A percentile compares a stretch with the other conserved stretches of the same genome.
phyloP scores from a whole-genome alignment of 2,797 vertebrate genomes.

The Tapera naevia region DNA sequence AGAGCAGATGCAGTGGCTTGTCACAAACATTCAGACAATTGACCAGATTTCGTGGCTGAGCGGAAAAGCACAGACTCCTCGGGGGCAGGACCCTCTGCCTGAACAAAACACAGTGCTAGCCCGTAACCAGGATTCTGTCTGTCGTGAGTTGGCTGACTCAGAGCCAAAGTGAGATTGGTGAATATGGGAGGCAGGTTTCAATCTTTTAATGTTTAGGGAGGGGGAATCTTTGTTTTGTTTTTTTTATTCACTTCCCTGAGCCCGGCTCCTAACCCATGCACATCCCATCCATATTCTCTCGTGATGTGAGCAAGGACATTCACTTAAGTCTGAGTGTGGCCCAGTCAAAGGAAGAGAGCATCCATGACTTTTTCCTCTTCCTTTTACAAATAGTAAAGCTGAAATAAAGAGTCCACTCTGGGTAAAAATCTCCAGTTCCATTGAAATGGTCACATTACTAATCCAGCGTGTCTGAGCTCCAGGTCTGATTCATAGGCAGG shows the following conservation, averaged over 20 bases:
- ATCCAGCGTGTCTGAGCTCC: constrained; percentile 13
- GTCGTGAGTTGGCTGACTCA: constrained; percentile 76
- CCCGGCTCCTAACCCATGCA: constrained; percentile 60
- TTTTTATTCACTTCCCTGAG: constrained; percentile 65
- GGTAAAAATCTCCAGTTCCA: constrained; percentile 74
- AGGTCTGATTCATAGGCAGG: not conserved
- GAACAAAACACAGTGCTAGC: constrained; percentile 75
- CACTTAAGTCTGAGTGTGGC: constrained; percentile 61
- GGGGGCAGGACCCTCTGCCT: constrained; percentile 77
- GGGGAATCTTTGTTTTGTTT: constrained; percentile 50
- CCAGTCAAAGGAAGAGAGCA: constrained; percentile 67
- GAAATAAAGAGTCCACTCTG: constrained; percentile 79
- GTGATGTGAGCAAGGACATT: constrained; percentile 68
- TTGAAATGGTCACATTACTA: constrained; percentile 69
- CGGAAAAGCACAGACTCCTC: constrained; percentile 73
- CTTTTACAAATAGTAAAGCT: constrained; percentile 72
- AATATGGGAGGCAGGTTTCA: constrained; percentile 72
- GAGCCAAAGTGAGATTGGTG: constrained; percentile 78
- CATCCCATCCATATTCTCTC: constrained; percentile 70
- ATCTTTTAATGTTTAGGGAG: constrained; percentile 74
- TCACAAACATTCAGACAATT: constrained; percentile 74
- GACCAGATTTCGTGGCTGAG: constrained; percentile 78
- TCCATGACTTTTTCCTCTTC: constrained; percentile 63
- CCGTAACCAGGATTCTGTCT: constrained; percentile 77
- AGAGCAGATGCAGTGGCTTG: constrained; percentile 73